Conservation (phyloP, 2,113 vertebrate species). For the Campylorhamphus procurvoides region DNA sequence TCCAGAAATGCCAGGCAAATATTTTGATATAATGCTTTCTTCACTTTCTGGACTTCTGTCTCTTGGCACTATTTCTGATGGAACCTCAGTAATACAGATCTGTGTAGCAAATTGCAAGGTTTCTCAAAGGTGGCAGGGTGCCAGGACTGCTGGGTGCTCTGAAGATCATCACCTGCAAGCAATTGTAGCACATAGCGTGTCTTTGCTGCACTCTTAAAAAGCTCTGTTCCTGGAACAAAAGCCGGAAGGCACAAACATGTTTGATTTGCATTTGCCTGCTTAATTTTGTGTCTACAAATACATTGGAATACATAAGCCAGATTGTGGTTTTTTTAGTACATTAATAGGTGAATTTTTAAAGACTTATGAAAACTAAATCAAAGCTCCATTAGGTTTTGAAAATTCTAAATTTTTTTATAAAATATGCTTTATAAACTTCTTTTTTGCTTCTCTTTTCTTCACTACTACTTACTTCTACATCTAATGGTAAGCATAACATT, state of each 20-base stretch:
- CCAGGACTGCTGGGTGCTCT: neutral
- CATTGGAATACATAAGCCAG: neutral
- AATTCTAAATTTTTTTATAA: neutral
- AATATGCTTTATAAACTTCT: neutral
- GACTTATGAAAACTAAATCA: neutral
- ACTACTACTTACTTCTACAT: neutral
- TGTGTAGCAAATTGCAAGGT: neutral
- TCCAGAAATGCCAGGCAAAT: neutral
- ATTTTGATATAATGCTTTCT: neutral
- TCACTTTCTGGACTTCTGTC: neutral
- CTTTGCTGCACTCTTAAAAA: neutral
- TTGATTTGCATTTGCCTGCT: neutral
- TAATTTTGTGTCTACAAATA: neutral
- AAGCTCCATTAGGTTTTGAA: neutral
- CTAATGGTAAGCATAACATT: neutral
- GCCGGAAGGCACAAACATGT: neutral
- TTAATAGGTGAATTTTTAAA: neutral
- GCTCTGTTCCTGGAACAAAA: neutral
- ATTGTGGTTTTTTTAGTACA: rapidly evolving
- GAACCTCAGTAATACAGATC: neutral
- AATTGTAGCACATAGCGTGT: neutral
- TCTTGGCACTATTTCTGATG: neutral
- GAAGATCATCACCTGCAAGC: neutral
- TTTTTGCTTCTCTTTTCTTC: neutral
- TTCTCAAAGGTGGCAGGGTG: neutral